A percentile compares a stretch with the other conserved stretches of the same genome.
phyloP scores from a whole-genome alignment of 2,888 invertebrate species.

The Bruchidius siliquastri region DNA sequence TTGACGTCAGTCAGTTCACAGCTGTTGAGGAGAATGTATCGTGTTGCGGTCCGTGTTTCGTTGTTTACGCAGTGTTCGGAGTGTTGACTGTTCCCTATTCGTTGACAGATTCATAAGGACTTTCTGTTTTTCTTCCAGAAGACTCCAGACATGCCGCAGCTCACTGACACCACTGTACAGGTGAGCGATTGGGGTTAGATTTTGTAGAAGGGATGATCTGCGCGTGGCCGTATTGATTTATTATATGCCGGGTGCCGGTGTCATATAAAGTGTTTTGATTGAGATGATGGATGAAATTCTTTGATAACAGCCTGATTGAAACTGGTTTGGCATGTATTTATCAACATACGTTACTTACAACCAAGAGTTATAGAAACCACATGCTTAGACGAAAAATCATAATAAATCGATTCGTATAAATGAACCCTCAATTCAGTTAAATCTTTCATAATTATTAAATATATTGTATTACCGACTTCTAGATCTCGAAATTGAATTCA shows the following conservation, averaged over 20 bases:
- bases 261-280: background rate
- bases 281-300: background rate
- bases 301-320: background rate
- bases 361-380: too few species aligned
- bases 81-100: background rate
- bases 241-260: background rate
- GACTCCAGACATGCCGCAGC: background rate
- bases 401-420: too few species aligned
- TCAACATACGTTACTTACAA: background rate
- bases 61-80: conserved; percentile 3
- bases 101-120: background rate
- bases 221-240: background rate
- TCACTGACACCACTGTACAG: background rate
- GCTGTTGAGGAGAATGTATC: conserved; percentile 8
- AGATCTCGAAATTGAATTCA: too few species aligned
- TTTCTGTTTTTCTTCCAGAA: background rate
- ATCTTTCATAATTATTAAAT: too few species aligned
- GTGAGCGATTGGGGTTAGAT: background rate
- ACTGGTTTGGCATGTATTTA: background rate
- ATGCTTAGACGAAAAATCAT: too few species aligned
- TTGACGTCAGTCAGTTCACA: conserved; percentile 13
- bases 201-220: background rate
- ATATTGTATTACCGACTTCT: too few species aligned
- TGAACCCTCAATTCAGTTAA: too few species aligned
- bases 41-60: background rate